Conservation (phyloP, 2,797 vertebrate species). For the Adrianichthys oophorus region DNA sequence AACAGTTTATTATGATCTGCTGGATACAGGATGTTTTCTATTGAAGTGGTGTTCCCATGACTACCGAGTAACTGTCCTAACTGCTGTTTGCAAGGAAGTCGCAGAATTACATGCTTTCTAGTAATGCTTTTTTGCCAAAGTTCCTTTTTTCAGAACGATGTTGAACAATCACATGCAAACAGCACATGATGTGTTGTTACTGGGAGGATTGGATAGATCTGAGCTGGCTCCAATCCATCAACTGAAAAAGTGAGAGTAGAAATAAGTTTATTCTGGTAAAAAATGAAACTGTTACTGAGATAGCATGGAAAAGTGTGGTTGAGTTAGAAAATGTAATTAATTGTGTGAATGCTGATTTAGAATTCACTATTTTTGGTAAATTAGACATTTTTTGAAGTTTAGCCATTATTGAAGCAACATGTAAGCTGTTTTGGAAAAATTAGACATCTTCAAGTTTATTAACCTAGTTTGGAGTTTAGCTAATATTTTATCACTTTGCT, state of each 20-base stretch:
- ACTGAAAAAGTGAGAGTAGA: conserved; percentile 8
- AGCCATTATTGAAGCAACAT: too few species aligned
- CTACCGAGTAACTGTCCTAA: conserved; percentile 21
- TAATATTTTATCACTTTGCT: too few species aligned
- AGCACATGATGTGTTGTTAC: conserved; percentile 13
- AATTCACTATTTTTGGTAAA: too few species aligned
- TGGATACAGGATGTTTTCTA: conserved; percentile 6
- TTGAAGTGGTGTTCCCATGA: conserved; percentile 38
- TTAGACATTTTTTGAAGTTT: too few species aligned
- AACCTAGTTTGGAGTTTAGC: too few species aligned
- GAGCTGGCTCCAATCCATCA: conserved; percentile 10
- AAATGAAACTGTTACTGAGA: conserved; percentile 10
- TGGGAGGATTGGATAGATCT: conserved; percentile 17
- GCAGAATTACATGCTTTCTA: conserved; percentile 13
- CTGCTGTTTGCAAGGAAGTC: conserved; percentile 28
- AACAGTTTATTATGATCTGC: neutral
- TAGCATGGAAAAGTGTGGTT: neutral
- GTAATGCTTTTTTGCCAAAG: conserved; percentile 19
- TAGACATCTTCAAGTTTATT: too few species aligned
- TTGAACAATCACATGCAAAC: conserved; percentile 28
- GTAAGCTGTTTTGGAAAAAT: too few species aligned
- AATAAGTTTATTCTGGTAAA: conserved; percentile 5
- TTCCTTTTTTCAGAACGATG: conserved; percentile 14
- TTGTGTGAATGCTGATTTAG: too few species aligned
- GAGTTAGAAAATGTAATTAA: too few species aligned